Evolutionary conservation across 2,113 vertebrate genomes (phyloP), one percentile per base, ranked within the genome.

Genomic region (Columba livia): DNA sequence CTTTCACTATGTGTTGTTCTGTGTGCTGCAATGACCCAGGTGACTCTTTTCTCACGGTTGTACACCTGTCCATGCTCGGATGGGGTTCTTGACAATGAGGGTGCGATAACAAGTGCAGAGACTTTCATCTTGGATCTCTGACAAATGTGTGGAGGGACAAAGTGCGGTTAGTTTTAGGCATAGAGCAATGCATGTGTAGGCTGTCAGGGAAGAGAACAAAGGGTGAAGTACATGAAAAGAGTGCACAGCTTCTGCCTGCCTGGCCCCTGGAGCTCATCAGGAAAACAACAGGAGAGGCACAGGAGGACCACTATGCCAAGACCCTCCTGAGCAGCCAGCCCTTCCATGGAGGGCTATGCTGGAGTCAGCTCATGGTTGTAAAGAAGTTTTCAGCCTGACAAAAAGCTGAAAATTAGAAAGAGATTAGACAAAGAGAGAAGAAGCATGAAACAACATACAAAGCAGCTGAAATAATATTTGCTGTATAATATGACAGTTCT

Each of bases 141-240:
- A 36, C 42, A 36, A 29, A 19, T 2, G 4, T 70, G 38, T 42
- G 26, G 44, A 57, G 29, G 8, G 44, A 21, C n/a, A 66, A 66
- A 51, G 10, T 67, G 31, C 2, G 2, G 12, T 23, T 78, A 71
- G 17, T 9, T 80, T 83, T 61, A 64, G 57, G 17, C 5, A 5
- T 5, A 21, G 24, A 62, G 31, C 20, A 65, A 60, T 84, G 31
- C 64, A 29, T 3, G 2, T 32, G 8, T 14, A 61, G 40, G 12
- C 24, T 73, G 31, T 17, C 64, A 54, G 25, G 17, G n/a, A 90
- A 60, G 26, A 61, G 25, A 24, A 48, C 9, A 70, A 62, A 62
- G 16, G 5, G 5, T 69, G 5, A 4, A 32, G 12, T 19, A 15
- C 0, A 1, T 23, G 13, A 24, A 61, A 13, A 23, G 17, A 82